Percentiles rank a stretch among this genome's conserved stretches.
These are phyloP conservation scores for Oryzias melastigma DNA, from an alignment of 2,113 vertebrate species.

Conservation along the genomic window DNA sequence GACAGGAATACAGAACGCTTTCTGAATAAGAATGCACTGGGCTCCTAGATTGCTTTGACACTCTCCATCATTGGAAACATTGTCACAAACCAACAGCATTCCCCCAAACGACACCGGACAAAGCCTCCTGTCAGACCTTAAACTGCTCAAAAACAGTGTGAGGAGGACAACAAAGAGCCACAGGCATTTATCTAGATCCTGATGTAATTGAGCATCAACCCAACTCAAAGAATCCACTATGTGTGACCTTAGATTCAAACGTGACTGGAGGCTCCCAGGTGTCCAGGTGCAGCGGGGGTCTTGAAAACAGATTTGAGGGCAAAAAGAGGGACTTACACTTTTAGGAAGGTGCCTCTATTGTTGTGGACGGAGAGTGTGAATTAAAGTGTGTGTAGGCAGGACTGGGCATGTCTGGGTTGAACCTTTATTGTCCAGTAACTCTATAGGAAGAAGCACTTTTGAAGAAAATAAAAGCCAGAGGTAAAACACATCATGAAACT, in stretches of 20 bases:
- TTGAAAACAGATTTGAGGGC: background rate
- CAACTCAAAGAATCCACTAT: background rate
- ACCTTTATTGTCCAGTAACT: no score
- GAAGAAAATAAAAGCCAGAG: no score
- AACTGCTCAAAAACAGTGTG: background rate
- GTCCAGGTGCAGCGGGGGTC: no score
- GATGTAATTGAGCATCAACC: background rate
- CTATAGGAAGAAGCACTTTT: no score
- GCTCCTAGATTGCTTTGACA: background rate
- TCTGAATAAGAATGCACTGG: no score
- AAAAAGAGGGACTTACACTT: background rate
- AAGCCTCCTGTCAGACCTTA: background rate
- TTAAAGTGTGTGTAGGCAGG: background rate
- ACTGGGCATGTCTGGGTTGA: no score
- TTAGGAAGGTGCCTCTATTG: background rate
- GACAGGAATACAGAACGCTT: no score
- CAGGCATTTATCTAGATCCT: background rate
- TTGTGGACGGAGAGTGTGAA: background rate
- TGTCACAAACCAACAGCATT: background rate
- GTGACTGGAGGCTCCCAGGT: no score
- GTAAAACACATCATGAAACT: no score
- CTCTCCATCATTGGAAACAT: background rate
- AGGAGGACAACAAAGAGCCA: background rate
- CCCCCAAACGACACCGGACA: background rate
- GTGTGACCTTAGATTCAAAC: background rate